These are phyloP conservation scores for Elephas maximus DNA, from an alignment of 2,113 vertebrate genomes.

Conservation along the genomic window DNA sequence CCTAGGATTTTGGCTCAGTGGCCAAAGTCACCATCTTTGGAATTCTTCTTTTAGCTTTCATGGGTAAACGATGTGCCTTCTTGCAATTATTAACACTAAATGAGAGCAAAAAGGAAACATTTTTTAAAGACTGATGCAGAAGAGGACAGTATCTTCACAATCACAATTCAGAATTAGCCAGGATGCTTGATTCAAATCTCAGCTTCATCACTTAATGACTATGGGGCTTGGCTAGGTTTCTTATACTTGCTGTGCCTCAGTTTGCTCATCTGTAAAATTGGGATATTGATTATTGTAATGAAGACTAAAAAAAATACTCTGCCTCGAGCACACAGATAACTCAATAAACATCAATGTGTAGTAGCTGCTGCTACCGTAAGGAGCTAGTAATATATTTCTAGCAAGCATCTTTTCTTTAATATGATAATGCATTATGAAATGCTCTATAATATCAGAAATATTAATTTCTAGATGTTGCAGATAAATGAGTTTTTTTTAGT, in stretches of 20 bases:
- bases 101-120: neutral
- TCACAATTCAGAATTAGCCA: neutral
- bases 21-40: slow-evolving; percentile 20
- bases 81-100: neutral
- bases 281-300: neutral
- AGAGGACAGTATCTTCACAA: neutral
- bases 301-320: neutral
- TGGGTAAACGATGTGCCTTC: neutral
- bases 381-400: neutral
- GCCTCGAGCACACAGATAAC: neutral
- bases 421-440: neutral
- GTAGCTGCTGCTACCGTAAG: neutral
- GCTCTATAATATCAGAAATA: neutral
- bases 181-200: neutral
- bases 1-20: neutral
- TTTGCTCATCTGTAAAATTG: neutral
- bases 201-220: neutral
- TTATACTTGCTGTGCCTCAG: neutral
- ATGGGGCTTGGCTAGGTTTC: neutral
- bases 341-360: neutral
- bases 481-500: slow-evolving; percentile 16
- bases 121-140: neutral
- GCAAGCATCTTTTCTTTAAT: neutral
- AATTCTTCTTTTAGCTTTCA: neutral
- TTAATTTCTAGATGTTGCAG: neutral